phyloP scores from a whole-genome alignment of 1,140 invertebrate genomes.

The Harlomillsia oculata region DNA sequence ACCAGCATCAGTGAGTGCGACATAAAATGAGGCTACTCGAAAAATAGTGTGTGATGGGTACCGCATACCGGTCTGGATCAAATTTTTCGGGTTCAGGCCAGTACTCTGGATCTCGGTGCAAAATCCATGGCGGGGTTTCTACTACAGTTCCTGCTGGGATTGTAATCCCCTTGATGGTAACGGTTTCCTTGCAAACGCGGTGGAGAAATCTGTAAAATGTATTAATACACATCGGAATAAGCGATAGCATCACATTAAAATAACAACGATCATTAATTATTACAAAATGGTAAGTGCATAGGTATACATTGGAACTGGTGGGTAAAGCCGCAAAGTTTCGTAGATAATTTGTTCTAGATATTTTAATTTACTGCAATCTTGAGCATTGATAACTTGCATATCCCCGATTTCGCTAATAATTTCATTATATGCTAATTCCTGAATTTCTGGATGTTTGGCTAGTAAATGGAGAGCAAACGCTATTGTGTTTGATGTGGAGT shows the following conservation, averaged over 20 bases:
- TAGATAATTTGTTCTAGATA: slow-evolving; percentile 34
- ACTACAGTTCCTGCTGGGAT: slow-evolving; percentile 38
- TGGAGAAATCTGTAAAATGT: slow-evolving; percentile 29
- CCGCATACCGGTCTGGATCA: slow-evolving; percentile 38
- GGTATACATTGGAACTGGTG: slow-evolving; percentile 33
- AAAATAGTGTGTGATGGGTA: background rate
- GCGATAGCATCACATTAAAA: no score
- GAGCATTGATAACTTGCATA: slow-evolving; percentile 26
- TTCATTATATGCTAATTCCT: slow-evolving; percentile 32
- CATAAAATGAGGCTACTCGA: background rate
- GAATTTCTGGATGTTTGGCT: slow-evolving; percentile 32
- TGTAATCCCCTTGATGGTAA: slow-evolving; percentile 36
- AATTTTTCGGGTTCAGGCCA: slow-evolving; percentile 43
- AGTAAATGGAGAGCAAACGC: slow-evolving; percentile 32
- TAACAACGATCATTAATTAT: no score
- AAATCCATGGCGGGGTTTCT: slow-evolving; percentile 38
- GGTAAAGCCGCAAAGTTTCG: slow-evolving; percentile 37
- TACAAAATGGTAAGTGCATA: background rate
- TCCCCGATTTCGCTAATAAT: slow-evolving; percentile 33
- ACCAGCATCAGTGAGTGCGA: no score
- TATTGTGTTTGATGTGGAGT: slow-evolving; percentile 32
- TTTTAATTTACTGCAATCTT: slow-evolving; percentile 31
- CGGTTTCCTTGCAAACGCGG: slow-evolving; percentile 36
- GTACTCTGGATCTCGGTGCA: slow-evolving; percentile 41
- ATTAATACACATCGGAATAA: no score